These are phyloP conservation scores for Bembecia ichneumoniformis DNA, from an alignment of 2,888 invertebrate species.

Conservation along the genomic window DNA sequence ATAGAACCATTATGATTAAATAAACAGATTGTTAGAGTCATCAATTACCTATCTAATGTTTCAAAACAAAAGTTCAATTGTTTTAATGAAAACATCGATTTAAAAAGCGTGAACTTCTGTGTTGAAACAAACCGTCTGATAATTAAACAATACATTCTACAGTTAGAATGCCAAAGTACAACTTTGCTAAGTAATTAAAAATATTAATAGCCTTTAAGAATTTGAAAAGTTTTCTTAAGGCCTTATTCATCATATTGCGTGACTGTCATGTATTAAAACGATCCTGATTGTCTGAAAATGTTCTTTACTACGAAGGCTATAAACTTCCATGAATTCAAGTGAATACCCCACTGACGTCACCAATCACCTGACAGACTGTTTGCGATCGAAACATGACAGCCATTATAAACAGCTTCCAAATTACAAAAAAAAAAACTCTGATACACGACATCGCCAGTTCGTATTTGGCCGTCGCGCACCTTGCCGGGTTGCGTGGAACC, in stretches of 20 bases:
- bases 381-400: constrained; percentile 44
- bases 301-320: neutral
- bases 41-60: neutral
- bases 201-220: neutral
- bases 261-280: neutral
- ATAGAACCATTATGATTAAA: too few relatives aligned
- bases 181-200: neutral
- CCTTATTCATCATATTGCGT: neutral
- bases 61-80: neutral
- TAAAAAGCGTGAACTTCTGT: neutral
- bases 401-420: constrained; percentile 40
- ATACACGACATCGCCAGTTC: constrained; percentile 52
- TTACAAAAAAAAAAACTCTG: constrained; percentile 42
- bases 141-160: too few relatives aligned
- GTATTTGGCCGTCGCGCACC: constrained; percentile 45
- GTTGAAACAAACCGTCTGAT: neutral
- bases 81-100: neutral
- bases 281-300: neutral
- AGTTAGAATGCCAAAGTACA: neutral
- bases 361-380: constrained; percentile 49
- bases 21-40: neutral
- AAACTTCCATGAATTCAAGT: neutral
- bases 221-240: neutral
- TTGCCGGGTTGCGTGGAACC: constrained; percentile 33
- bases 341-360: constrained; percentile 35